Evolutionary conservation across 30 jellyfish, hydroid and myxozoan species (phyloP), one percentile per base, ranked within the genome.

Genomic region (Hydra vulgaris): DNA sequence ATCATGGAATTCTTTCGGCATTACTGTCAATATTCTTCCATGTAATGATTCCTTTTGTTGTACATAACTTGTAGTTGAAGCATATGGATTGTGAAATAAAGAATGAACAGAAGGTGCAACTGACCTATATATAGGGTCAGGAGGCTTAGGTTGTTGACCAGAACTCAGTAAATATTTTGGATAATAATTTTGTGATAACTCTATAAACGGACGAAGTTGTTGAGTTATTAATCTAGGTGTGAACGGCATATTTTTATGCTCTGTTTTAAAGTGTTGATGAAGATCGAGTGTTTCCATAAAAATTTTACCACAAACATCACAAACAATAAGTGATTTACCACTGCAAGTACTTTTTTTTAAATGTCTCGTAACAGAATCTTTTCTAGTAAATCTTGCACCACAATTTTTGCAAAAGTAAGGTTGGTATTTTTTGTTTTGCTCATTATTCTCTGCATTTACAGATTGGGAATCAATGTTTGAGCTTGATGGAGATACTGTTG

Each of bases 311-410:
- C 87, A 80, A 20, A 80, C 70, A 66, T 70, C 71, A 70, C 87
- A 80, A 56, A 80, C 87, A 21, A 80, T 80, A 71, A 79, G 83
- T 15, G 87, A 80, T 53, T 80, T 80, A 23, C 87, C 87, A 24
- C 87, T 80, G 22, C 87, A 80, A 5, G 87, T 80, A 15, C 87
- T 79, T 56, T 80, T 80, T 27, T 80, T 80, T 66, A 80, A 70
- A 71, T 80, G 87, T 66, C 87, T 67, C 20, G 87, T 80, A 19
- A 80, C 87, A 17, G 87, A 80, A 26, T 80, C 87, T 66, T 80
- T 80, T 8, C 87, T 55, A n/a, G 87, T 80, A 56, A 80, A 80
- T 15, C 87, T 67, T 26, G 87, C 87, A 19, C 87, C 87, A 80
- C 87, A 80, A 71, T 80, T 80, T 70, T 80, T 80, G 54, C 87